Conservation (phyloP, 1,140 invertebrate species). For the Ips typographus region DNA sequence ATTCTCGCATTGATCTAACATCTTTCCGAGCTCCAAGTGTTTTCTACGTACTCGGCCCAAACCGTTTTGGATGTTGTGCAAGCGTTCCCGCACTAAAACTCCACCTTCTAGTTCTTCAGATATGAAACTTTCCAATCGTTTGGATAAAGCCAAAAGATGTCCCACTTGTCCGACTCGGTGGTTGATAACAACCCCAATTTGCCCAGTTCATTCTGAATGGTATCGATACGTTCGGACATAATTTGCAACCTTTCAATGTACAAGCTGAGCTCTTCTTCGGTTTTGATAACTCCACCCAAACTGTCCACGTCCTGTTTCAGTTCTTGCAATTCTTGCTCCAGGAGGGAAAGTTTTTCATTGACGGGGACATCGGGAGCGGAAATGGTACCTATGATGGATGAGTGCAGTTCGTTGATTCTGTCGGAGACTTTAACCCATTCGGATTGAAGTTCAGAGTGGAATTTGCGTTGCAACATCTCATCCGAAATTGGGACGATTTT, state of each 20-base stretch:
- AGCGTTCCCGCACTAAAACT: constrained; percentile 66
- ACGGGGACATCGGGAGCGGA: constrained; percentile 70
- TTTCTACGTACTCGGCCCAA: constrained; percentile 65
- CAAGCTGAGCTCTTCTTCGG: constrained; percentile 75
- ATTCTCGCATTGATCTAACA: constrained; percentile 69
- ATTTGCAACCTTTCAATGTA: constrained; percentile 79
- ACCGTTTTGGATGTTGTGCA: constrained; percentile 69
- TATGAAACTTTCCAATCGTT: constrained; percentile 67
- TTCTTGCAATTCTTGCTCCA: constrained; percentile 74
- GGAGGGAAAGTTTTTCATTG: constrained; percentile 68
- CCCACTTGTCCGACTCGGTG: constrained; percentile 74
- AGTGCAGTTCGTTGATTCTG: constrained; percentile 66
- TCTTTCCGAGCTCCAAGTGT: constrained; percentile 63
- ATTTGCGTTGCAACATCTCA: constrained; percentile 76
- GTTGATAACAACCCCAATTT: constrained; percentile 70
- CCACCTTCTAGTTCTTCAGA: constrained; percentile 74
- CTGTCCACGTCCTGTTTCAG: constrained; percentile 65
- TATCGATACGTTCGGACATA: constrained; percentile 68
- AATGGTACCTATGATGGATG: constrained; percentile 64
- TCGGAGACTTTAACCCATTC: constrained; percentile 70
- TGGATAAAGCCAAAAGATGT: constrained; percentile 64
- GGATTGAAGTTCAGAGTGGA: constrained; percentile 71
- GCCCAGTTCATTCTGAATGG: constrained; percentile 77
- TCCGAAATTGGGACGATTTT: constrained; percentile 76
- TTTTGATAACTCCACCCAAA: constrained; percentile 75